phyloP scores from a whole-genome alignment of 2,888 invertebrate species.

The Theretra japonica region DNA sequence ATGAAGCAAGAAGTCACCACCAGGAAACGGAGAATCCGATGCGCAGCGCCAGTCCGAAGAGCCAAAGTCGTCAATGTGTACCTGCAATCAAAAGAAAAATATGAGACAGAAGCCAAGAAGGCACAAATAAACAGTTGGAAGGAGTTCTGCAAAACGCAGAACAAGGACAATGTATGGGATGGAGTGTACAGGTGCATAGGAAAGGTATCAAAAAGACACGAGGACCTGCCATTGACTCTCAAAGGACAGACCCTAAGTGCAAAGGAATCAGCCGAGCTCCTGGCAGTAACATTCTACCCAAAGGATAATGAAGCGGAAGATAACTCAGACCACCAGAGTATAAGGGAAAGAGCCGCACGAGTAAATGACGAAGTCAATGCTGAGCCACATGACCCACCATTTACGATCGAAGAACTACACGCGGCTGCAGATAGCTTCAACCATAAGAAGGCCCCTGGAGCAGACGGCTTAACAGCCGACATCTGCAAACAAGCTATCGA shows the following conservation, averaged over 20 bases:
- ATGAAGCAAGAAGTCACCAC: no score
- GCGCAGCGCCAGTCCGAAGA: conserved; percentile 31
- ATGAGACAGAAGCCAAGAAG: not conserved
- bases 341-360: no score
- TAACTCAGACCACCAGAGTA: no score
- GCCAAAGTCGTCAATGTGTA: conserved; percentile 21
- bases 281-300: not conserved
- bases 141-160: conserved; percentile 36
- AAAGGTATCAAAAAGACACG: conserved; percentile 20
- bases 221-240: conserved; percentile 9
- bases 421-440: conserved; percentile 19
- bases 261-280: not conserved
- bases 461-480: conserved; percentile 39
- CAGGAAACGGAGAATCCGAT: no score
- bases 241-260: not conserved
- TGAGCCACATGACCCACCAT: conserved; percentile 32
- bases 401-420: conserved; percentile 32
- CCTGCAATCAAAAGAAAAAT: conserved; percentile 23
- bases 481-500: conserved; percentile 31
- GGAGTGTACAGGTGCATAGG: not conserved
- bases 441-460: conserved; percentile 39
- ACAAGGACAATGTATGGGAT: conserved; percentile 38
- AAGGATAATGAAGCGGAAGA: no score
- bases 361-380: no score
- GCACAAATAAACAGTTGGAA: conserved; percentile 34